Evolutionary conservation across 2,888 invertebrate species (phyloP).

Genomic region (Sinopyrophorus schimmeli): DNA sequence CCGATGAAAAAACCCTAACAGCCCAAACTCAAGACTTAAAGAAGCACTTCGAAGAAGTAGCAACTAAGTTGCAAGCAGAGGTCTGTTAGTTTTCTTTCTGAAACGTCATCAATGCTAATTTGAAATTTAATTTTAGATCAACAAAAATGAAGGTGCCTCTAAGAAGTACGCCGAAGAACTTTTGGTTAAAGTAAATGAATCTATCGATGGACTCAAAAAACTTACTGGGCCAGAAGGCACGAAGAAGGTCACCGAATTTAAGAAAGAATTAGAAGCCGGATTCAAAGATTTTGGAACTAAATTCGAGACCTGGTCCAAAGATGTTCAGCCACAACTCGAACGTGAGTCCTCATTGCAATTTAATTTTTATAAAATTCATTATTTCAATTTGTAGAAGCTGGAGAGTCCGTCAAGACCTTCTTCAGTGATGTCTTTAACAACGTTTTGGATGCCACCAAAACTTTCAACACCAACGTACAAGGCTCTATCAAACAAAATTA

Average conservation of each 20-base stretch:
- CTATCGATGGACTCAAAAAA: neutral
- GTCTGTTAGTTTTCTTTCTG: neutral
- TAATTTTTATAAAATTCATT: neutral
- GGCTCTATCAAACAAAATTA: neutral
- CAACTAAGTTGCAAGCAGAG: neutral
- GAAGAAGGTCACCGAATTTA: too few relatives aligned
- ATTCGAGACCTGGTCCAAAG: too few relatives aligned
- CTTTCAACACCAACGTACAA: neutral
- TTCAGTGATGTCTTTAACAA: neutral
- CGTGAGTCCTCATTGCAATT: neutral
- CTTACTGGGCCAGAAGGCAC: conserved; percentile 7
- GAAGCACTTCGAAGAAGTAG: neutral
- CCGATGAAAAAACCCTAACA: neutral
- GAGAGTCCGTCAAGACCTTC: neutral
- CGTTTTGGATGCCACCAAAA: conserved; percentile 1
- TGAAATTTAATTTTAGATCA: conserved; percentile 3
- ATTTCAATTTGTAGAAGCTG: conserved; percentile 2
- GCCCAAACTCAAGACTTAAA: neutral
- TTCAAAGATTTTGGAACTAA: too few relatives aligned
- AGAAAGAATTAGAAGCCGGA: too few relatives aligned
- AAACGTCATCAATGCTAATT: neutral
- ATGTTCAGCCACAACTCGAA: neutral
- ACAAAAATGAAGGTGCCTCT: too few relatives aligned
- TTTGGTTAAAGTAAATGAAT: too few relatives aligned
- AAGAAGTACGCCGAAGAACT: too few relatives aligned